Percentiles rank a stretch among this genome's conserved stretches.
Evolutionary conservation across 1,140 invertebrate species (phyloP).

Genomic region (Probaryconus sp.): DNA sequence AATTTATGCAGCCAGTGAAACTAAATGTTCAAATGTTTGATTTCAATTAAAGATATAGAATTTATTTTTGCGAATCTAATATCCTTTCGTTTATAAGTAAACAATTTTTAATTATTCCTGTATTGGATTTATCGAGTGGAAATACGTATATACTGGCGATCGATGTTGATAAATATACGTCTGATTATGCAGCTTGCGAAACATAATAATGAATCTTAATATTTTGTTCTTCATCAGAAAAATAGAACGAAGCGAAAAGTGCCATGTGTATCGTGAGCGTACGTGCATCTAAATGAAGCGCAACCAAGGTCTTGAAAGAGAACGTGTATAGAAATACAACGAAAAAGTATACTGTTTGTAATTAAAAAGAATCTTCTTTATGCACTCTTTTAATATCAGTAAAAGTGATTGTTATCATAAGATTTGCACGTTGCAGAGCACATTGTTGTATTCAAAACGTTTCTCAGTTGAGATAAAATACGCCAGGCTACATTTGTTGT

Average conservation of each 20-base stretch:
- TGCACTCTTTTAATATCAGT: constrained; percentile 16
- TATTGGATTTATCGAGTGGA: too few relatives aligned
- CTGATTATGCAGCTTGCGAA: constrained; percentile 6
- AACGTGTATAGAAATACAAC: constrained; percentile 13
- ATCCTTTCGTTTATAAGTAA: too few relatives aligned
- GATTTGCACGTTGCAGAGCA: constrained; percentile 40
- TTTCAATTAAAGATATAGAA: too few relatives aligned
- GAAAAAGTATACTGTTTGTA: constrained; percentile 16
- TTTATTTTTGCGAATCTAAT: too few relatives aligned
- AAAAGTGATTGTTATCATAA: constrained; percentile 17
- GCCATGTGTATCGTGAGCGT: constrained; percentile 45
- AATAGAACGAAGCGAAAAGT: constrained; percentile 50
- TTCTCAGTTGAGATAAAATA: constrained; percentile 7
- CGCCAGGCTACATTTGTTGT: too few relatives aligned
- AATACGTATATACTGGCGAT: too few relatives aligned
- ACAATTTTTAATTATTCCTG: too few relatives aligned
- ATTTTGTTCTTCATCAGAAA: constrained; percentile 11
- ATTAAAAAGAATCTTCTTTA: constrained; percentile 24
- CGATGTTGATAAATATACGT: too few relatives aligned
- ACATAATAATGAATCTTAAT: constrained; percentile 7
- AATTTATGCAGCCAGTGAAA: too few relatives aligned
- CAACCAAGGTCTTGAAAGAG: constrained; percentile 33
- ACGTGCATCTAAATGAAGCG: constrained; percentile 61
- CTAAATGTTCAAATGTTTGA: too few relatives aligned
- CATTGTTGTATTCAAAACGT: constrained; percentile 46